Evolutionary conservation across 2,888 invertebrate species (phyloP).

Genomic region (Cancer borealis): DNA sequence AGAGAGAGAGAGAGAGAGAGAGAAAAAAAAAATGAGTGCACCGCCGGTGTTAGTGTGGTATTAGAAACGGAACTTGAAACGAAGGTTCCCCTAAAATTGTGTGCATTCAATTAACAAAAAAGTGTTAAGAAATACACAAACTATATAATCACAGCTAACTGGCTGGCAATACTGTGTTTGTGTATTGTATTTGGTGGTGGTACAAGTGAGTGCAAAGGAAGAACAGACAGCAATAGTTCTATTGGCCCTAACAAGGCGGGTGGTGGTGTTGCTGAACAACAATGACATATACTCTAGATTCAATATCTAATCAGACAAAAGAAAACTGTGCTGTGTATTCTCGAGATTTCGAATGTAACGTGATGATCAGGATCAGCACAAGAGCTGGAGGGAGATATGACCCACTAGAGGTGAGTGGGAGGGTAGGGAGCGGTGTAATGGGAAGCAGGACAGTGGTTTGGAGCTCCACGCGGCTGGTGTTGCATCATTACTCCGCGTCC

Average conservation of each 20-base stretch:
- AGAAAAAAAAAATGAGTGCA: not conserved
- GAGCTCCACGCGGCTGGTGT: constrained; percentile 27
- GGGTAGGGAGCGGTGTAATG: constrained; percentile 16
- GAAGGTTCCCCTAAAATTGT: not conserved
- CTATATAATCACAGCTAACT: not conserved
- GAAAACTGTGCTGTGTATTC: not conserved
- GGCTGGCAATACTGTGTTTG: not conserved
- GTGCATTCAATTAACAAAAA: not conserved
- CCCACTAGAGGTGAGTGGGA: not conserved
- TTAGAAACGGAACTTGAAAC: not conserved
- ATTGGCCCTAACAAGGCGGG: not conserved
- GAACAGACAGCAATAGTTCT: not conserved
- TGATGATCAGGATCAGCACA: not conserved
- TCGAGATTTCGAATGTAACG: not conserved
- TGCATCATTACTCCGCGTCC: constrained; percentile 51
- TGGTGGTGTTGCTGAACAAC: not conserved
- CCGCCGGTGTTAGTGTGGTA: not conserved
- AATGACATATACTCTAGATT: not conserved
- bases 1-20: constrained; percentile 20
- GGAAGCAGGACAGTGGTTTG: constrained; percentile 35
- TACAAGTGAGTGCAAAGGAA: not conserved
- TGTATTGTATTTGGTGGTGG: not conserved
- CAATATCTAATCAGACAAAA: not conserved
- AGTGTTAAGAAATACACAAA: not conserved
- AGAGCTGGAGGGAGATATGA: constrained; percentile 15